Evolutionary conservation across 2,113 vertebrate species (phyloP), one percentile per base, ranked within the genome.

Genomic region (Xyliphius kryptos): DNA sequence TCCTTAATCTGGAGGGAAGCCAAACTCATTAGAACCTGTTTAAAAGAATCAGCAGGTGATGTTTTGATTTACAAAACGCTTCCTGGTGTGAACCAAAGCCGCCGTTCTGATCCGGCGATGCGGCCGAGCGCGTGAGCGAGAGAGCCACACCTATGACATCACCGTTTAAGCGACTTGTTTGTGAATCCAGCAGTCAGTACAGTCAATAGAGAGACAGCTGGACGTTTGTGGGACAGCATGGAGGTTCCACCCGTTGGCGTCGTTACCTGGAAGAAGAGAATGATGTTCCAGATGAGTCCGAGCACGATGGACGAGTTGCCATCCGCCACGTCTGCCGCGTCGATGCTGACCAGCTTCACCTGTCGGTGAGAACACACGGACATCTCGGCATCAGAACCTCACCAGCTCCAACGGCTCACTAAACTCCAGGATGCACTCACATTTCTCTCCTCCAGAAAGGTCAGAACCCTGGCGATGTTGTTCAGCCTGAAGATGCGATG

Each of bases 281-380:
- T 98, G 79, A 98, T 95, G 82, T 97, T 98, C 95, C 95, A 98
- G 78, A 98, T 92, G 68, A 98, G 88, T 38, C 94, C 94, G 9
- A 98, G 89, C 47, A 98, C 88, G 77, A 98, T 83, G 37, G 94
- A 96, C 15, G 94, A 82, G 85, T 97, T 97, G 74, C 94, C 95
- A 69, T 97, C 94, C 1, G 92, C 91, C 58, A 98, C 87, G 75
- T 97, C 94, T 5, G 90, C 86, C 5, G 95, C 94, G 20, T 98
- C 95, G 0, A 98, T 97, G 76, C 94, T 97, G 68, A 97, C 91
- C 67, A 97, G 87, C 73, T 94, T 97, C 10, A 98, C 95, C 95
- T 98, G 74, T n/a, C n/a, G n/a, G n/a, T n/a, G n/a, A n/a, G n/a
- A 9, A 66, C 38, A 26, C 22, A 26, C 22, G 3, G 6, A 26